Conservation (phyloP, 1,140 invertebrate species). For the Aricia agestis region DNA sequence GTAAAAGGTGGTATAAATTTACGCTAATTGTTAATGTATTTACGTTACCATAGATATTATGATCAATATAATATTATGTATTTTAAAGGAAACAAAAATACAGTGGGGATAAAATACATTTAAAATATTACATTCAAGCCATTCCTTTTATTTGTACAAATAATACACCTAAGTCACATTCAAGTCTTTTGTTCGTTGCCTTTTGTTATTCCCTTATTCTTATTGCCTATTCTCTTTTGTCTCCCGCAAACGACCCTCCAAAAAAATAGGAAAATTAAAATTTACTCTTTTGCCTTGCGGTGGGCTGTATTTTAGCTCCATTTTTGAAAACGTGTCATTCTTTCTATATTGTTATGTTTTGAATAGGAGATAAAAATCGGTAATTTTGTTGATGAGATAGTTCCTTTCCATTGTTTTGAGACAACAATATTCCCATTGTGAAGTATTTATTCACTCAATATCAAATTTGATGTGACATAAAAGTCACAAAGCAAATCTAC, state of each 20-base stretch:
- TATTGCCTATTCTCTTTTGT: neutral
- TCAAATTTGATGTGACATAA: no score
- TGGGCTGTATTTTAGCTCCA: neutral
- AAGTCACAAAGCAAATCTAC: no score
- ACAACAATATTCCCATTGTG: no score
- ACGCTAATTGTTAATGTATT: no score
- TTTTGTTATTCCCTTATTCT: conserved; percentile 3
- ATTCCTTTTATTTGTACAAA: neutral
- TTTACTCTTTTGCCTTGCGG: neutral
- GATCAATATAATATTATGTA: no score
- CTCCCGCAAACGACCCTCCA: neutral
- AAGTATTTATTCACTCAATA: no score
- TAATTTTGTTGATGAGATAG: no score
- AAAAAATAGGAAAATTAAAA: conserved; percentile 2
- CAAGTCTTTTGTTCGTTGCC: neutral
- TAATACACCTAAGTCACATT: conserved; percentile 1
- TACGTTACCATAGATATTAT: no score
- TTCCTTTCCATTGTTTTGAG: no score
- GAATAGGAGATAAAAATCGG: no score
- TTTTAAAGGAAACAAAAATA: no score
- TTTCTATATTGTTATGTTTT: neutral
- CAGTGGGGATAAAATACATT: neutral
- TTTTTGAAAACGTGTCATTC: neutral
- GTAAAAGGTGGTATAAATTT: no score
- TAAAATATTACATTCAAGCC: neutral